Evolutionary conservation across 2,113 vertebrate genomes (phyloP), one percentile per base, ranked within the genome.

Genomic region (Dasyprocta punctata): DNA sequence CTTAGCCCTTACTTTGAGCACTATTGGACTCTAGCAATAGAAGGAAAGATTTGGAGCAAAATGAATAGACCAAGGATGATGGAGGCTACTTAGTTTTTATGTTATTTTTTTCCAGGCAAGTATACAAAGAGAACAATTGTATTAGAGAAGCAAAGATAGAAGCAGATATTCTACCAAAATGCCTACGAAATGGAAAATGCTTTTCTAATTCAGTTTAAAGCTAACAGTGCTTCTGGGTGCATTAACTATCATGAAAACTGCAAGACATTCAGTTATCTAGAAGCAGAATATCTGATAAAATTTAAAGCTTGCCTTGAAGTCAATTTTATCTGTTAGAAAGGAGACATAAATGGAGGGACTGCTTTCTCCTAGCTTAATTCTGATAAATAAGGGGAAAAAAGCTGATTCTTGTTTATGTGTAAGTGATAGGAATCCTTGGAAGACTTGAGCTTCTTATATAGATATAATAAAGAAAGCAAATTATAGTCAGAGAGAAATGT

Each of bases 191-290:
- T 3, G 22, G 80, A 78, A 73, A 92, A 56, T 73, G 17, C 10
- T 56, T 93, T 95, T 61, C 63, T 78, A 93, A 95, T 61, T 94
- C 24, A n/a, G 20, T 94, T 97, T 94, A 89, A 85, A 89, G 63
- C 16, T 86, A 52, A 19, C 36, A 81, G 63, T 82, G 38, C 38
- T 96, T 89, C 58, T 33, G 84, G 54, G 36, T 85, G 65, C 11
- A 44, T 92, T 84, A 82, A 88, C 67, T 78, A 67, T 60, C n/a
- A 44, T 80, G 90, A 94, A 94, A 94, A 89, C 49, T 75, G 69
- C 33, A 85, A 89, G 85, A 85, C 13, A 13, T 12, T 86, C 78
- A 60, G 87, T 73, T 87, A 85, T 63, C 94, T 96, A 80, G 58
- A 71, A 83, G 52, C 3, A 86, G 61, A 86, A 36, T 71, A 77